Evolutionary conservation across 2,113 vertebrate genomes (phyloP), one percentile per base, ranked within the genome.

Genomic region (Leucoraja erinaceus): DNA sequence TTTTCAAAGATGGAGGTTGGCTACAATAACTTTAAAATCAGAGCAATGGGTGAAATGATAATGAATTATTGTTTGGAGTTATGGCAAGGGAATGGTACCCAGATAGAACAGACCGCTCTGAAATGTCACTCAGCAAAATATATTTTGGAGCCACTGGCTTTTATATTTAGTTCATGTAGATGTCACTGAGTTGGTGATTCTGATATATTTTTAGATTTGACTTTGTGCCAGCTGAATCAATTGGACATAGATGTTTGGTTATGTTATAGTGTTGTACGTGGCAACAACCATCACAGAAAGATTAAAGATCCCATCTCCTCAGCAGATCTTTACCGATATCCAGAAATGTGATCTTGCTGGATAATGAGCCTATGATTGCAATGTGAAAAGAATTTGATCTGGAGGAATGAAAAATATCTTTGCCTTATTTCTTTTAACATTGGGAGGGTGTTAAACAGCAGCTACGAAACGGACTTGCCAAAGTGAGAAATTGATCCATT

Each of bases 131-230:
- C 66, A 68, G 66, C 66, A 68, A 68, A 68, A 68, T 68, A 16
- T 0, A 68, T 68, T 68, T 68, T 6, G 66, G 66, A 68, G 16
- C 66, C 66, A 68, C 66, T 68, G 16, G 66, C 38, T 8, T 83
- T 83, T 83, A 59, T 56, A 9, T 83, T 68, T 68, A 12, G 79
- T 83, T 83, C 54, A 28, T 28, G 54, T 28, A 0, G 47, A 81
- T 81, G 38, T 22, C 38, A 47, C 78, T 9, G 78, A 81, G 79
- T 56, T 16, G 79, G 38, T 81, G 79, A 81, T 81, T 81, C 79
- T 22, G 79, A 83, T 83, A 59, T 83, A 83, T 83, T 83, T 83
- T 83, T 22, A 22, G 79, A 83, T 3, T 54, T 83, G 79, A 83
- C 47, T 56, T 83, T 47, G 22, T 83, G 20, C 79, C 79, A 83